Conservation (phyloP, 1,140 invertebrate species). For the Zaprionus capensis region DNA sequence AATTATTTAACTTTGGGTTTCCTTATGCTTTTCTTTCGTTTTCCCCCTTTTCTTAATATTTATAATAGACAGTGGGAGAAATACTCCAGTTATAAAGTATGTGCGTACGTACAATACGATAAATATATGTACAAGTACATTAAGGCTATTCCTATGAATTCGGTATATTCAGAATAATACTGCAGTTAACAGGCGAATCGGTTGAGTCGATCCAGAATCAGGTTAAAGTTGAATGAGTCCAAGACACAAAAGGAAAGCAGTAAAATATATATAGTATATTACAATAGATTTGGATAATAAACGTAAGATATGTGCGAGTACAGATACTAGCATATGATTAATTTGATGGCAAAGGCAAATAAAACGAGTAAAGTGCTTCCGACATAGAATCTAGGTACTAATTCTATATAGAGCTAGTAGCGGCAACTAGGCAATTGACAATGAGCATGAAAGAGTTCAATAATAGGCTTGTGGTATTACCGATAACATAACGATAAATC, state of each 20-base stretch:
- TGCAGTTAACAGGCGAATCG: constrained; percentile 65
- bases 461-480: constrained; percentile 18
- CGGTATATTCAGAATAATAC: constrained; percentile 34
- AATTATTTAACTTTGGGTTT: constrained; percentile 55
- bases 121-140: background rate
- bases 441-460: constrained; percentile 40
- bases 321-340: constrained; percentile 37
- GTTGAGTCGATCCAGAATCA: constrained; percentile 52
- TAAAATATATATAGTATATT: constrained; percentile 25
- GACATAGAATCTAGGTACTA: constrained; percentile 68
- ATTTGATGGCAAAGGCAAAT: constrained; percentile 72
- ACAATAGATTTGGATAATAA: constrained; percentile 3
- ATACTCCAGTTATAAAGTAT: background rate
- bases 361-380: constrained; percentile 79
- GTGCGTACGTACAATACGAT: background rate
- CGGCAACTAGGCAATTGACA: constrained; percentile 29
- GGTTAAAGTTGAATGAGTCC: constrained; percentile 50
- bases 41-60: background rate
- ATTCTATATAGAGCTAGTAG: constrained; percentile 45
- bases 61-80: background rate
- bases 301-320: constrained; percentile 2
- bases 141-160: constrained; percentile 36
- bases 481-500: constrained; percentile 2
- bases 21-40: constrained; percentile 30
- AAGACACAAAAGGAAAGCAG: constrained; percentile 8